Percentiles rank a stretch among this genome's conserved stretches.
These are phyloP conservation scores for Zoanthus solanderi DNA, from an alignment of 92 coral and sea anemone species.

Conservation along the genomic window DNA sequence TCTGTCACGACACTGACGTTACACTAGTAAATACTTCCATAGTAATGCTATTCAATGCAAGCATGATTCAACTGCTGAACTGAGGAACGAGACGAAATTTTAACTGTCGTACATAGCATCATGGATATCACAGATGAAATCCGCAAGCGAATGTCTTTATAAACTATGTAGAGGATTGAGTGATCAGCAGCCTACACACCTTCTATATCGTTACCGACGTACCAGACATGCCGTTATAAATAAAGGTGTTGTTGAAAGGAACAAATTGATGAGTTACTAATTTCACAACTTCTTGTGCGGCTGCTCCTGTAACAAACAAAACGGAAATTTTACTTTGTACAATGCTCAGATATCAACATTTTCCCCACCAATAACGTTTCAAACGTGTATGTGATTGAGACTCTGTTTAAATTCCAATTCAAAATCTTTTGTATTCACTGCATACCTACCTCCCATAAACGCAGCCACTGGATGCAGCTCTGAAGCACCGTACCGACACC, in stretches of 20 bases:
- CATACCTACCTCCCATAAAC: conserved; percentile 84
- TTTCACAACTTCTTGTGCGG: conserved; percentile 95
- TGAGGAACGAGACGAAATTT: background rate
- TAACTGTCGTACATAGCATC: background rate
- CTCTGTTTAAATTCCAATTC: background rate
- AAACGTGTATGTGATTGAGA: background rate
- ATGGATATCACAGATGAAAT: background rate
- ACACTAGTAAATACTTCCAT: background rate
- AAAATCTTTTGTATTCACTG: no score
- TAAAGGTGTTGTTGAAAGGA: conserved; percentile 87
- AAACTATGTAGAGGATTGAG: background rate
- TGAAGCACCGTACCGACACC: conserved; percentile 99
- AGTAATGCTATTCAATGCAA: background rate
- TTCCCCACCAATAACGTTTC: background rate
- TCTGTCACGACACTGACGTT: background rate
- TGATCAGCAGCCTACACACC: background rate
- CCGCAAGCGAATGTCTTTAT: background rate
- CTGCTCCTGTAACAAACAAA: conserved; percentile 77
- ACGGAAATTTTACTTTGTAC: background rate
- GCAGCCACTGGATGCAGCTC: conserved; percentile 95
- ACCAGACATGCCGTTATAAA: conserved; percentile 97
- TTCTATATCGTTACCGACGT: conserved; percentile 79
- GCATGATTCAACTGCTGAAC: background rate
- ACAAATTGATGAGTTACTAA: conserved; percentile 96
- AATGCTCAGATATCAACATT: background rate